Conservation (phyloP, 2,888 invertebrate genomes). For the Tipula vernalis region DNA sequence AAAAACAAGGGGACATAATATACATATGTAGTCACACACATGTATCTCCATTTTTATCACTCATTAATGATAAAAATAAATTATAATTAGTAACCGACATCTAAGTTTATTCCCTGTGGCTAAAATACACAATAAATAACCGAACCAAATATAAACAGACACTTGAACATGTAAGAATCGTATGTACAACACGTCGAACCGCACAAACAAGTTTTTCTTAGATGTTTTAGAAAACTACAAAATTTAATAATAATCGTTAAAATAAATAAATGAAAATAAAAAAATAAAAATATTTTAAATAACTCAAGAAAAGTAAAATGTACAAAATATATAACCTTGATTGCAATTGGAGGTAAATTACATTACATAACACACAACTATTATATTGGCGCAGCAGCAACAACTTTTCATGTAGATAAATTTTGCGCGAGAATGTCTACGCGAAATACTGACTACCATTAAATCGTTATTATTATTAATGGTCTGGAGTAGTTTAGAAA, state of each 20-base stretch:
- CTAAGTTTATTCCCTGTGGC: not conserved
- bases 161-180: not conserved
- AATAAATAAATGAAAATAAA: not conserved
- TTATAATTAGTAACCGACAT: not conserved
- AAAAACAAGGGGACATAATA: not conserved
- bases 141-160: not conserved
- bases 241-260: not conserved
- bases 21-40: not conserved
- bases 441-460: not conserved
- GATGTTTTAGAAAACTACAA: not conserved
- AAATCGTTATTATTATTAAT: not conserved
- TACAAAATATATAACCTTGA: not conserved
- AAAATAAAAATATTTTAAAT: not conserved
- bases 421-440: not conserved
- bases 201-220: not conserved
- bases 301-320: not conserved
- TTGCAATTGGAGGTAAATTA: not conserved
- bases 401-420: not conserved
- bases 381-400: not conserved
- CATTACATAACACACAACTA: not conserved
- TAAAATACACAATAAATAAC: not conserved
- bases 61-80: not conserved
- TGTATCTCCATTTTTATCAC: not conserved
- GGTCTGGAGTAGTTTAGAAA: not conserved
- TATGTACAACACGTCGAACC: not conserved